Percentiles rank a stretch among this genome's conserved stretches.
These are phyloP conservation scores for Aspidoscelis tigris DNA, from an alignment of 2,113 vertebrate species.

Conservation along the genomic window DNA sequence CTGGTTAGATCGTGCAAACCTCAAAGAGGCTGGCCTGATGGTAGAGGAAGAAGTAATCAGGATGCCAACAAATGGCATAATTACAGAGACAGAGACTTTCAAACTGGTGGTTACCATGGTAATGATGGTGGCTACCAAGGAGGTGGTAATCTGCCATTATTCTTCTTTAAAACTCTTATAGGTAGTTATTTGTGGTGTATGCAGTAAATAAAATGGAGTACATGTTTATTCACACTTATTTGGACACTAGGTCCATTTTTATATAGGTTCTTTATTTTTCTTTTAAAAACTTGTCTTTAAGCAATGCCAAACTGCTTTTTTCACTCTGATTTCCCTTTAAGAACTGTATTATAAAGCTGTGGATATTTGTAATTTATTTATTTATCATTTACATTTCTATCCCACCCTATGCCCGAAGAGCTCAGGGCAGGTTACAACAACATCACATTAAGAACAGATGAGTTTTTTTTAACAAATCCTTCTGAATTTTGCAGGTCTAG, in stretches of 20 bases:
- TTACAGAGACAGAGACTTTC: conserved; percentile 79
- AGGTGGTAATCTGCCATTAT: conserved; percentile 50
- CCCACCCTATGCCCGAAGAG: too few species aligned
- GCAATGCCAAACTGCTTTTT: conserved; percentile 43
- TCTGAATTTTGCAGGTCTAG: background rate
- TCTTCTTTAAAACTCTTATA: conserved; percentile 42
- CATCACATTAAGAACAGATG: too few species aligned
- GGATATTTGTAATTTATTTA: background rate
- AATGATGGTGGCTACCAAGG: conserved; percentile 81
- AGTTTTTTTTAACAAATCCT: background rate
- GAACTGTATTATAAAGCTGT: conserved; percentile 4
- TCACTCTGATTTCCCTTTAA: conserved; percentile 24
- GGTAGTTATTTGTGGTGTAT: conserved; percentile 49
- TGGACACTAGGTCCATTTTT: conserved; percentile 2
- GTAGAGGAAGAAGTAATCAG: conserved; percentile 80
- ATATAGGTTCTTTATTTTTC: conserved; percentile 23
- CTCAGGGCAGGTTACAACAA: too few species aligned
- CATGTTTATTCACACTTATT: conserved; percentile 10
- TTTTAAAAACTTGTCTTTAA: conserved; percentile 42
- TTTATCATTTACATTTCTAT: too few species aligned
- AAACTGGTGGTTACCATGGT: conserved; percentile 75
- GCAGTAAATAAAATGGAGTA: conserved; percentile 16
- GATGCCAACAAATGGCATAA: conserved; percentile 75
- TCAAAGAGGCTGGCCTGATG: conserved; percentile 87
- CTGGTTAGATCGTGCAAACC: conserved; percentile 95